These are phyloP conservation scores for Macrotus californicus DNA, from an alignment of 2,113 vertebrate species.

Conservation along the genomic window DNA sequence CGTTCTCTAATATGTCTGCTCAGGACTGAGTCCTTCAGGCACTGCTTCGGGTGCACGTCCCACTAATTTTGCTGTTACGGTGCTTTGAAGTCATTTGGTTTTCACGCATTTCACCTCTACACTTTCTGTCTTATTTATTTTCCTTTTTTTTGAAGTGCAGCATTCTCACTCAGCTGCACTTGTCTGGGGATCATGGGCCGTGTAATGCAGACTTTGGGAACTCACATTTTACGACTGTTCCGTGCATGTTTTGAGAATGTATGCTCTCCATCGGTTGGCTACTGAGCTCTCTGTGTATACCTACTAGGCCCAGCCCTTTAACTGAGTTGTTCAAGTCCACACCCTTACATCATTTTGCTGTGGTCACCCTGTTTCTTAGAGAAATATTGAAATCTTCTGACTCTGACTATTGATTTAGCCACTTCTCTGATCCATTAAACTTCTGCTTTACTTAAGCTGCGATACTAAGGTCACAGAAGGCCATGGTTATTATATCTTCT, in stretches of 20 bases:
- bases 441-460: background rate
- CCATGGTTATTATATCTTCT: background rate
- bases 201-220: background rate
- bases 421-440: background rate
- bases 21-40: background rate
- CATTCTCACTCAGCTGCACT: background rate
- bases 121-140: background rate
- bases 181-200: background rate
- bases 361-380: background rate
- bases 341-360: background rate
- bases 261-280: fast-evolving
- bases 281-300: background rate
- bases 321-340: background rate
- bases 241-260: background rate
- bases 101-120: background rate
- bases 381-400: background rate
- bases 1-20: background rate
- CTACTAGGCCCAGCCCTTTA: background rate
- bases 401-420: background rate
- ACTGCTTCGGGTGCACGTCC: background rate
- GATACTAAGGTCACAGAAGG: background rate
- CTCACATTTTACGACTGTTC: background rate
- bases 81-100: background rate
- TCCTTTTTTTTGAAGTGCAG: background rate
- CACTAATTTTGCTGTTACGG: background rate